Evolutionary conservation across 2,113 vertebrate genomes (phyloP), one percentile per base, ranked within the genome.

Genomic region (Speoplatyrhinus poulsoni): DNA sequence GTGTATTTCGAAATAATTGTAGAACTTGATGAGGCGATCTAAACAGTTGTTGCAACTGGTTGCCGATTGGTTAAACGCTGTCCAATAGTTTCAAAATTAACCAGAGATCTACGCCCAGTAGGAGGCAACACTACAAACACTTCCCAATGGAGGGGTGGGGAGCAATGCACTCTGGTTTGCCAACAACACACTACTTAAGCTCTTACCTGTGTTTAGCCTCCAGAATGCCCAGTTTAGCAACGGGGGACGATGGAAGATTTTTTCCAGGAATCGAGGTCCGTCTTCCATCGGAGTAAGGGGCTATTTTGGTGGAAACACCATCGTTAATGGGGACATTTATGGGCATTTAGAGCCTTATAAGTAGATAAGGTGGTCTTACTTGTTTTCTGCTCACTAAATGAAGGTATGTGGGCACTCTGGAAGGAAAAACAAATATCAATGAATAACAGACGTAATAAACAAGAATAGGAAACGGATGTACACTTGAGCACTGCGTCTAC

Each of bases 191-290:
- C 5, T 15, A 13, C 56, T 32, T 13, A 9, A 7, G 48, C 3
- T 60, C 68, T 70, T 64, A 90, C 92, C 84, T 86, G 55, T 62
- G 49, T 70, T 88, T 90, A 19, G 50, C 33, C 52, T 92, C 87
- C 69, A 88, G 91, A 36, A 81, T 19, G 67, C 50, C 61, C 0
- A 87, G 85, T 67, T 88, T 92, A 10, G 55, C 8, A 53, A 58
- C 49, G 1, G 65, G 77, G 46, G 63, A n/a, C 1, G 81, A 78
- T 4, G 82, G 79, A 33, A 78, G 69, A 2, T 64, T 16, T 69
- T 85, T 90, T 13, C 9, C 10, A 13, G 82, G 79, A 67, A 87
- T 70, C 6, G 80, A 59, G 47, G 59, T 3, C 1, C 67, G 83
- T 54, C 73, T 85, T 0, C 56, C 60, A 50, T 90, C 89, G 36